A percentile compares a stretch with the other conserved stretches of the same genome.
These are phyloP conservation scores for Peromyscus attwateri DNA, from an alignment of 2,797 vertebrate genomes.

Conservation along the genomic window DNA sequence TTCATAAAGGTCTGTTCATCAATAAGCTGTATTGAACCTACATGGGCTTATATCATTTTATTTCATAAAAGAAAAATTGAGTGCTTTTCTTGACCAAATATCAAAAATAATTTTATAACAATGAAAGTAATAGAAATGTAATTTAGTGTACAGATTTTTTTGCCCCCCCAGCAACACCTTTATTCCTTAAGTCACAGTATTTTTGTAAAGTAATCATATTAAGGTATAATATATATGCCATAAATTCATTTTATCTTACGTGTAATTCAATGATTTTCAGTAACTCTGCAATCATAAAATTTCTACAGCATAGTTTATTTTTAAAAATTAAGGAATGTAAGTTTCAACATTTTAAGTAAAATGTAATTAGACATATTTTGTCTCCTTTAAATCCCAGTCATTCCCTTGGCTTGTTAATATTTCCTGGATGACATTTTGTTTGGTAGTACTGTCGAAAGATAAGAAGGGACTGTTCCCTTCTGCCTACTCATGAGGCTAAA, in stretches of 20 bases:
- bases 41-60: background rate
- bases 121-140: constrained; percentile 21
- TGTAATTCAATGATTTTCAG: background rate
- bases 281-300: background rate
- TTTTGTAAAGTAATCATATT: background rate
- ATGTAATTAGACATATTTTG: background rate
- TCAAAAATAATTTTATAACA: constrained; percentile 33
- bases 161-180: background rate
- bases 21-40: constrained; percentile 34
- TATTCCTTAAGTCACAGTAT: constrained; percentile 32
- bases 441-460: background rate
- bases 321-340: background rate
- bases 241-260: constrained; percentile 53
- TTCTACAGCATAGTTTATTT: background rate
- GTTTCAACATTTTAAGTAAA: background rate
- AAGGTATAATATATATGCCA: background rate
- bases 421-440: constrained; percentile 21
- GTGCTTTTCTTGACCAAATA: constrained; percentile 11
- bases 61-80: constrained; percentile 20
- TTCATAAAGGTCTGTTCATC: constrained; percentile 47
- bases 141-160: constrained; percentile 40
- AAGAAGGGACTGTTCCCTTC: background rate
- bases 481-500: background rate
- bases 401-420: background rate
- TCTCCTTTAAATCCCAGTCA: background rate